Evolutionary conservation across 2,797 vertebrate species (phyloP), one percentile per base, ranked within the genome.

Genomic region (Pelodytes ibericus): DNA sequence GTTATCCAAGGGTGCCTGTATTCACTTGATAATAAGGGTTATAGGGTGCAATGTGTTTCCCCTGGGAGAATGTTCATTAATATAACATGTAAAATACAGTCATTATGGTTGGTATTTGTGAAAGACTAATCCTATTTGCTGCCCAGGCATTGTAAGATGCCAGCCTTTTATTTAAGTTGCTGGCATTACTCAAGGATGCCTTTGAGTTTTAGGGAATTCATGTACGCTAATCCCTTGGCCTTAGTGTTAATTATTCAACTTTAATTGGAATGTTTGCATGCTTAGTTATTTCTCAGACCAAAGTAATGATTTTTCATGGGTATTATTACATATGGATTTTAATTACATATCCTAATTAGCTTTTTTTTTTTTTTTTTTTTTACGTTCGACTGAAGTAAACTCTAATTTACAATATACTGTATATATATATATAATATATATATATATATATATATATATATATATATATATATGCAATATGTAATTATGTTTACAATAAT

Each of bases 231-330:
- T 47, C 13, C 51, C 51, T 24, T 22, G 44, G 20, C 4, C 51
- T 26, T 58, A 3, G 25, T 58, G 56, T 26, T 58, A 27, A 58
- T 58, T 58, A 58, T 58, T 58, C 56, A 58, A 16, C 25, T 58
- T 58, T 29, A 58, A 29, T 58, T 29, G 16, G 56, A 13, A 25
- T 26, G 25, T 58, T 58, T 58, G 56, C 2, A 13, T 27, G 10
- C 18, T 47, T 47, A 47, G 2, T 47, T 47, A 47, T 47, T 47
- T 4, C 18, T 10, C 44, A 47, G 44, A 47, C 44, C 44, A 18
- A 47, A 7, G 15, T 7, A n/a, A 47, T 16, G 44, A 16, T n/a
- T 47, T 47, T 16, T 47, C 11, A 13, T 15, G 44, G 2, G 18
- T 47, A 7, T 39, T 39, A 8, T 47, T 47, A 2, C 13, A 10